Evolutionary conservation across 2,797 vertebrate species (phyloP), one percentile per base, ranked within the genome.

Genomic region (Vespertilio murinus): DNA sequence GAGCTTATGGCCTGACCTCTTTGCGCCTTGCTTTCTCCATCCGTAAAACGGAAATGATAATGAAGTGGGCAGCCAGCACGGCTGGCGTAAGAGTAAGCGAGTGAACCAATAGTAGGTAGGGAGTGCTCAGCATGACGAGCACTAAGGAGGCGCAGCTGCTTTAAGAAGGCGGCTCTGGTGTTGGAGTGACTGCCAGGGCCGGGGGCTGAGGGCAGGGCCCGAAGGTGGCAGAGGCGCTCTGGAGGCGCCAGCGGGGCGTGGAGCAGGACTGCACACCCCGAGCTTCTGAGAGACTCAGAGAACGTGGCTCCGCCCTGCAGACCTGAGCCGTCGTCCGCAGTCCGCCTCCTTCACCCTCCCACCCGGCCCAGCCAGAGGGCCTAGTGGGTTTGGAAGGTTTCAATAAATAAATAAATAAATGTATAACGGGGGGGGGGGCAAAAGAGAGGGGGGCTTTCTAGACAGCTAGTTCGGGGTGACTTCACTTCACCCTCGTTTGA

Each of bases 21-120:
- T 83, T 79, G 65, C 25, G 93, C 52, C 70, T 78, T 65, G 45
- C 75, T 80, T 80, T 90, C 84, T 87, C 95, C 61, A 28, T 42
- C 64, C 54, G 18, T 67, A 80, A 77, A 71, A 54, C 17, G 54
- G 67, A 35, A 22, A 28, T 74, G 22, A 28, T 74, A 59, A 40
- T 56, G 59, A 54, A 54, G 40, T 0, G 13, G 79, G 52, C 35
- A 11, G 47, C 12, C 73, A 74, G 12, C 5, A 69, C 52, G 23
- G 25, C 3, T 88, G 73, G 33, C 13, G 18, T 56, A 54, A 75
- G 84, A 88, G 49, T 38, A 65, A 70, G 73, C 47, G 69, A 64
- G 33, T 47, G n/a, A 85, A 80, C n/a, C 52, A 80, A 80, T 6
- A 59, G 59, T 7, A 74, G 10, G 3, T 14, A 45, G 3, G 28